Conservation (phyloP, 2,113 vertebrate genomes). For the Tragelaphus scriptus region DNA sequence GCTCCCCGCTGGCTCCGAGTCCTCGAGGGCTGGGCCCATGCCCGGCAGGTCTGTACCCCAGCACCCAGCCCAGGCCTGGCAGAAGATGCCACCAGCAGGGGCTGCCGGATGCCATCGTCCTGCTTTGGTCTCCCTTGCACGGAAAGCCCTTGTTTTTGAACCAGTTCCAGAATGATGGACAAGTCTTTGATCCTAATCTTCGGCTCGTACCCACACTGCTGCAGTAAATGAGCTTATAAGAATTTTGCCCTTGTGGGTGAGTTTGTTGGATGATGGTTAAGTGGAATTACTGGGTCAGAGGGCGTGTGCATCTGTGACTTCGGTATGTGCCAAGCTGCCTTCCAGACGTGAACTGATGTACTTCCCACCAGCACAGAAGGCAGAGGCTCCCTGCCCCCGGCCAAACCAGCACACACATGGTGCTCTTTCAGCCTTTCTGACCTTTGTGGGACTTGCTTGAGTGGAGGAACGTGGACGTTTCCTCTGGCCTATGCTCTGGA, state of each 20-base stretch:
- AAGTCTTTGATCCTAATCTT: fast-evolving
- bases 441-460: fast-evolving
- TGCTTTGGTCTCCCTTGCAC: fast-evolving
- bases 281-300: background rate
- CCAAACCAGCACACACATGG: fast-evolving
- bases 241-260: background rate
- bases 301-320: background rate
- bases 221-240: fast-evolving
- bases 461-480: fast-evolving
- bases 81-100: background rate
- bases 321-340: fast-evolving
- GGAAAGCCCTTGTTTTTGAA: background rate
- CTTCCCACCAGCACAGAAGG: background rate
- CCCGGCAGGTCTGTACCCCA: background rate
- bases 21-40: background rate
- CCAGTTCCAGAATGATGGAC: fast-evolving
- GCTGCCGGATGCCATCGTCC: fast-evolving
- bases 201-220: fast-evolving
- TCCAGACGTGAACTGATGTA: background rate
- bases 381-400: no score
- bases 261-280: background rate
- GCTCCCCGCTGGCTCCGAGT: background rate
- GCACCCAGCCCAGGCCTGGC: background rate
- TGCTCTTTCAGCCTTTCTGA: fast-evolving
- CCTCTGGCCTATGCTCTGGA: fast-evolving